Conservation (phyloP, 2,888 invertebrate genomes). For the Drosophila leonis region DNA sequence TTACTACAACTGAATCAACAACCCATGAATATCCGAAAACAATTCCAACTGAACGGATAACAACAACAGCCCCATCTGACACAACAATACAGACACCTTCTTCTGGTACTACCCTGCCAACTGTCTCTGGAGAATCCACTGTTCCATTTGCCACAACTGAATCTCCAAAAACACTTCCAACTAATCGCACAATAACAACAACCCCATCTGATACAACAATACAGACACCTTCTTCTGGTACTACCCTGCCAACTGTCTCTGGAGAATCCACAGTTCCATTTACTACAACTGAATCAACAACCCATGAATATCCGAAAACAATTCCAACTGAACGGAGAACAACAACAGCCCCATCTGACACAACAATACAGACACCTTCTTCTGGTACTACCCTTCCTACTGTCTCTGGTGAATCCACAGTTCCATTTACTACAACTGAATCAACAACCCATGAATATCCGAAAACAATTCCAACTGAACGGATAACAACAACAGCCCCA, state of each 20-base stretch:
- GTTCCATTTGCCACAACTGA: neutral
- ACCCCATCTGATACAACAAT: neutral
- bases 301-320: neutral
- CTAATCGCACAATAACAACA: neutral
- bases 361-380: neutral
- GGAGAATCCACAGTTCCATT: too few species aligned
- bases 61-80: neutral
- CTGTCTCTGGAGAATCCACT: neutral
- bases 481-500: neutral
- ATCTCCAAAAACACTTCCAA: neutral
- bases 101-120: neutral
- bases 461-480: neutral
- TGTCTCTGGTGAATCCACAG: neutral
- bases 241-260: neutral
- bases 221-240: neutral
- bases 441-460: neutral
- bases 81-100: neutral
- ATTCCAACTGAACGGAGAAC: neutral
- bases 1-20: neutral
- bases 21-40: too few species aligned
- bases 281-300: neutral
- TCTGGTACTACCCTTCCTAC: neutral
- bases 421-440: neutral
- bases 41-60: too few species aligned
- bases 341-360: too few species aligned